These are phyloP conservation scores for Pandemis corylana DNA, from an alignment of 2,888 invertebrate genomes.

Conservation along the genomic window DNA sequence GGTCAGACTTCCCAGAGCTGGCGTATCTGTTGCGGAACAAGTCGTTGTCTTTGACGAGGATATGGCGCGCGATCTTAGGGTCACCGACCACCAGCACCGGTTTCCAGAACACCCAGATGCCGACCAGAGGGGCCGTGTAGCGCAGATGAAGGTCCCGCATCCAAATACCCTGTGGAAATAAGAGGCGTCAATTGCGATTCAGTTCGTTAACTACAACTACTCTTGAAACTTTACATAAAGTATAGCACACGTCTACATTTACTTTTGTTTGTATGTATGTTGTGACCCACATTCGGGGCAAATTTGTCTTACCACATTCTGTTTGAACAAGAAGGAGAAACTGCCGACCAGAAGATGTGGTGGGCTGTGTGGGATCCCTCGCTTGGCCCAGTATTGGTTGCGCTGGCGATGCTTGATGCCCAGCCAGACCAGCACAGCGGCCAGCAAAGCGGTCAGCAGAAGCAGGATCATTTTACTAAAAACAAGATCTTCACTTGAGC, in stretches of 20 bases:
- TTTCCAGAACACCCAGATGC: constrained; percentile 70
- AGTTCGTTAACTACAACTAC: too few species aligned
- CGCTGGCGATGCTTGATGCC: background rate
- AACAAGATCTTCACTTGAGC: too few species aligned
- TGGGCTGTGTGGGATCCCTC: constrained; percentile 44
- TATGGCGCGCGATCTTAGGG: constrained; percentile 59
- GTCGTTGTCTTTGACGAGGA: constrained; percentile 65
- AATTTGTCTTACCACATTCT: constrained; percentile 44
- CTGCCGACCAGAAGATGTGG: constrained; percentile 48
- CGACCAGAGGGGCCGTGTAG: constrained; percentile 59
- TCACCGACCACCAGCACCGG: constrained; percentile 65
- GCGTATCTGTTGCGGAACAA: constrained; percentile 62
- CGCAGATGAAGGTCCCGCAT: constrained; percentile 56
- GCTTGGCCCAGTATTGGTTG: constrained; percentile 46
- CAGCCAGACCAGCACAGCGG: background rate
- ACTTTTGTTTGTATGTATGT: background rate
- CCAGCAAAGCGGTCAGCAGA: background rate
- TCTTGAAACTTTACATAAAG: too few species aligned
- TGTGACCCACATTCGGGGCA: too few species aligned
- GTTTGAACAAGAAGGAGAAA: constrained; percentile 44
- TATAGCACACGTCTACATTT: too few species aligned
- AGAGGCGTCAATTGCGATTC: too few species aligned
- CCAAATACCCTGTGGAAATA: constrained; percentile 59
- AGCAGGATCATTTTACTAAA: background rate
- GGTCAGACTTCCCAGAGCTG: constrained; percentile 61